Evolutionary conservation across 1,140 invertebrate genomes (phyloP), one percentile per base, ranked within the genome.

Genomic region (Drosophila watanabei): DNA sequence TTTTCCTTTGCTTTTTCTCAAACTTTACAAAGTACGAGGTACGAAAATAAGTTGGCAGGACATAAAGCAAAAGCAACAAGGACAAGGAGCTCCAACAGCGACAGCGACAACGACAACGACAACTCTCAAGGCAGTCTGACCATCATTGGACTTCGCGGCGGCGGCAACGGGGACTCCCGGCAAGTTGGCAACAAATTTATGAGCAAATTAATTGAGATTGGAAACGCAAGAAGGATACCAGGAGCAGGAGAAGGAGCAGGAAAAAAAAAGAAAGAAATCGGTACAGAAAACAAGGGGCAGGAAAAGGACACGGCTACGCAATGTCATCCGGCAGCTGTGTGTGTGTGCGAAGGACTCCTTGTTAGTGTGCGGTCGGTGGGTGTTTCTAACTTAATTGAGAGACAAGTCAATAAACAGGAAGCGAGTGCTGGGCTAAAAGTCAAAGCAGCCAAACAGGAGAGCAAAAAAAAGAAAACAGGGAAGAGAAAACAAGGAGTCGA

Each of bases 161-260:
- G 14, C 16, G 43, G 43, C 43, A 45, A 45, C 43, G 1, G 24
- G 10, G 46, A 49, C 24, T n/a, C 16, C 49, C 49, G 49, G 66
- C 66, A 85, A 75, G 71, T 78, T 80, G 82, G 79, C 88, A 91
- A 91, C 83, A 91, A 91, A 91, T 91, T 91, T 91, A 91, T 91
- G 87, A 91, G 87, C 88, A 91, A 91, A 91, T 91, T 91, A 91
- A 91, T 91, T 91, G 87, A 91, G 87, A 91, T 91, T 91, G 87
- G 87, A 91, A 86, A 89, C 86, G 71, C 78, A 65, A 75, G 80
- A 73, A 80, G 75, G 76, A 79, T 81, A 63, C 46, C 61, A 51
- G 37, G 46, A 49, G 45, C 37, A 62, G 28, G 20, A 41, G 6
- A 5, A 24, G 14, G 2, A 64, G 18, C 75, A 60, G 61, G 49